phyloP scores from a whole-genome alignment of 92 coral and sea anemone genomes.

The Porites lobata region DNA sequence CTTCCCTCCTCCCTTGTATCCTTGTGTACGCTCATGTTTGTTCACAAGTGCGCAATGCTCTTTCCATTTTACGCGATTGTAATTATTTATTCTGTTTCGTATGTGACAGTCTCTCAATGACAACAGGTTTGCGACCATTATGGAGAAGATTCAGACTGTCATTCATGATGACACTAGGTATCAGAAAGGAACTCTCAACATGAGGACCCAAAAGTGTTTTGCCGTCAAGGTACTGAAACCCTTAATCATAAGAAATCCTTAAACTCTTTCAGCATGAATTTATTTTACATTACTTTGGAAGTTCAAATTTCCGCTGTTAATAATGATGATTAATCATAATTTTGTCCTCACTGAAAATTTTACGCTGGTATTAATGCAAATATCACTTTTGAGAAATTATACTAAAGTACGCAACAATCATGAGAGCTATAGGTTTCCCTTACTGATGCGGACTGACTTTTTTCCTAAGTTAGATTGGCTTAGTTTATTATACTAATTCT shows the following conservation, averaged over 20 bases:
- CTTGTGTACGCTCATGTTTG: no score
- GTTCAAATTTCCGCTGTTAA: no score
- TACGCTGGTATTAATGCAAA: no score
- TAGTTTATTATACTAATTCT: conserved; percentile 10
- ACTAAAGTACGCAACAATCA: neutral
- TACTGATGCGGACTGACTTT: neutral
- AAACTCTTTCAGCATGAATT: neutral
- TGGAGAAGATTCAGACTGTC: conserved; percentile 92
- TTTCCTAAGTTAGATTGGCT: neutral
- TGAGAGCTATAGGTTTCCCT: neutral
- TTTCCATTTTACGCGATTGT: neutral
- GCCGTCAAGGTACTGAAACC: conserved; percentile 86
- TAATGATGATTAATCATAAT: no score
- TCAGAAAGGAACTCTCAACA: conserved; percentile 96
- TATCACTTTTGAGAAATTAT: no score
- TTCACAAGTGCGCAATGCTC: no score
- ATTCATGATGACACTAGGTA: conserved; percentile 98
- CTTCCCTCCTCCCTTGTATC: no score
- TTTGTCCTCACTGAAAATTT: no score
- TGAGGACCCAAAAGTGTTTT: conserved; percentile 99
- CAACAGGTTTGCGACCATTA: conserved; percentile 80
- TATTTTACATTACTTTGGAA: no score
- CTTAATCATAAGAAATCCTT: neutral
- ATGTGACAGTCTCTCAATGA: conserved; percentile 85
- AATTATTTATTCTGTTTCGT: neutral